phyloP scores from a whole-genome alignment of 2,888 invertebrate species.

The Tenodera sinensis region DNA sequence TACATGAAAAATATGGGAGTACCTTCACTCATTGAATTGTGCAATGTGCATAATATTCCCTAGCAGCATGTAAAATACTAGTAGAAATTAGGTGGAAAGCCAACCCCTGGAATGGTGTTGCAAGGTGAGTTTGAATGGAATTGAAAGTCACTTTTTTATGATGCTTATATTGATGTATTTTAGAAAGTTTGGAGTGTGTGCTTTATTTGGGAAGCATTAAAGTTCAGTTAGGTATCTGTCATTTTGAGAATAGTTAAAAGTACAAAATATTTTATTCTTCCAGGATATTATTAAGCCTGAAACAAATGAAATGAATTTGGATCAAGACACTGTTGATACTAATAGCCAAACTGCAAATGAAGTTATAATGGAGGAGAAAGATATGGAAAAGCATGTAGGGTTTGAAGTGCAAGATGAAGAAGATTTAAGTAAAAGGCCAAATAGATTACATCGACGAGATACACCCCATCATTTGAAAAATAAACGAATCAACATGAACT shows the following conservation, averaged over 20 bases:
- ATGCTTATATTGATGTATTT: too few species aligned
- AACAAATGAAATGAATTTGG: not conserved
- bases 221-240: too few species aligned
- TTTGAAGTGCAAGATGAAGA: slow-evolving; percentile 55
- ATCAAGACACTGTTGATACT: not conserved
- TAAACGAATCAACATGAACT: slow-evolving; percentile 76
- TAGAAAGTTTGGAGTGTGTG: too few species aligned
- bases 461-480: slow-evolving; percentile 99
- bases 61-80: too few species aligned
- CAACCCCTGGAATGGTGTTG: too few species aligned
- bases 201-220: too few species aligned
- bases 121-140: too few species aligned
- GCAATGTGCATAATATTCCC: too few species aligned
- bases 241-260: not conserved
- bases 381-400: slow-evolving; percentile 57
- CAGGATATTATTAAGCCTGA: not conserved
- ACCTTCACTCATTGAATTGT: too few species aligned
- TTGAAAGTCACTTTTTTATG: too few species aligned
- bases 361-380: not conserved
- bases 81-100: too few species aligned
- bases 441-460: slow-evolving; percentile 82
- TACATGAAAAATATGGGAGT: too few species aligned
- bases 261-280: not conserved
- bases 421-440: slow-evolving; percentile 53
- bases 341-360: not conserved